Conservation (phyloP, 2,113 vertebrate species). For the Chloebia gouldiae region DNA sequence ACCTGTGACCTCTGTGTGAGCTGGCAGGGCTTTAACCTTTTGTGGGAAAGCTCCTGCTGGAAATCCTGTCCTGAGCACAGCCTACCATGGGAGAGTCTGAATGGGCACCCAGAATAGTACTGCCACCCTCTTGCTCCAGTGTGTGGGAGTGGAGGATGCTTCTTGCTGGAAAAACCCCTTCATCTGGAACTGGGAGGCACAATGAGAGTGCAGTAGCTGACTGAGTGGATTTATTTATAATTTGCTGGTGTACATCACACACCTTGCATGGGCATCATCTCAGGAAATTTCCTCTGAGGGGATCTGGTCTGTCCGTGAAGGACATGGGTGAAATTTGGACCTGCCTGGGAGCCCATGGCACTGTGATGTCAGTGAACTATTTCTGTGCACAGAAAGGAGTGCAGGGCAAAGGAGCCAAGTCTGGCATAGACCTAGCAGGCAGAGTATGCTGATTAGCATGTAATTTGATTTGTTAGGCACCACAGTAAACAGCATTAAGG, state of each 20-base stretch:
- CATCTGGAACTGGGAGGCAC: neutral
- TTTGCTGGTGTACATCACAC: neutral
- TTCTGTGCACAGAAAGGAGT: neutral
- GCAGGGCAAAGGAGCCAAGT: neutral
- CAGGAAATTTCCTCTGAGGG: neutral
- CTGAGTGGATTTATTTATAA: neutral
- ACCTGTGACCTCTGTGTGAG: neutral
- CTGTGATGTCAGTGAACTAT: neutral
- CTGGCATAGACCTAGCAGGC: neutral
- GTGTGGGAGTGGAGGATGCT: neutral
- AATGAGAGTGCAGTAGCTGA: accelerated
- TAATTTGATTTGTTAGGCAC: neutral
- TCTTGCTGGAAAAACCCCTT: neutral
- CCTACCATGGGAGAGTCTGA: neutral
- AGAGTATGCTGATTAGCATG: neutral
- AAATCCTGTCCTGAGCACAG: neutral
- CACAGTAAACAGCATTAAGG: neutral
- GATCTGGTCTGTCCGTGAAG: accelerated
- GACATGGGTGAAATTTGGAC: accelerated
- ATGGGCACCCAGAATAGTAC: neutral
- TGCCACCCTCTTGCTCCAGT: neutral
- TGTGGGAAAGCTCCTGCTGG: neutral
- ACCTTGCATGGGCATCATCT: neutral
- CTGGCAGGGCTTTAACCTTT: neutral
- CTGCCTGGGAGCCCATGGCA: neutral